These are phyloP conservation scores for Phrynocephalus vlangalii DNA, from an alignment of 2,797 vertebrate species.

Conservation along the genomic window DNA sequence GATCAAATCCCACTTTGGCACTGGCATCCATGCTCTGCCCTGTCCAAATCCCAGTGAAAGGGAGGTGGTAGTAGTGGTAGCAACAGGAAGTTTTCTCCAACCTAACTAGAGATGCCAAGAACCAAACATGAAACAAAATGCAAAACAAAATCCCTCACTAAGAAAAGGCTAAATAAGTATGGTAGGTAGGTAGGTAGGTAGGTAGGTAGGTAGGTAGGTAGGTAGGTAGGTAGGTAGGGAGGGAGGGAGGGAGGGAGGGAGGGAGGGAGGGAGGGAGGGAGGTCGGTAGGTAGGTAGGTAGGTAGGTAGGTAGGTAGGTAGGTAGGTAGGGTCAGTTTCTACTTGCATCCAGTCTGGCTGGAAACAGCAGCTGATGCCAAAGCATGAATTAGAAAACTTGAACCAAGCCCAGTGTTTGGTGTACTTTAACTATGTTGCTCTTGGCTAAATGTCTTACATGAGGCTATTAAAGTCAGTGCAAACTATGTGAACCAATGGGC, in stretches of 20 bases:
- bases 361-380: constrained; percentile 22
- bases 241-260: too few species aligned
- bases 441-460: background rate
- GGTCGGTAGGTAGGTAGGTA: too few species aligned
- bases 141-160: too few species aligned
- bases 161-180: too few species aligned
- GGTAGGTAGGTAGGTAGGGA: too few species aligned
- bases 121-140: background rate
- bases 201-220: background rate
- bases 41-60: too few species aligned
- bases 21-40: too few species aligned
- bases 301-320: background rate
- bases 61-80: too few species aligned
- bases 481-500: background rate
- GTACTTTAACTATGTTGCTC: background rate
- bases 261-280: background rate
- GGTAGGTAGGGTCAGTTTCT: background rate
- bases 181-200: too few species aligned
- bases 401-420: background rate
- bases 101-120: background rate
- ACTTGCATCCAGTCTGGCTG: background rate
- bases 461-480: background rate
- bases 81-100: background rate
- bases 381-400: constrained; percentile 24
- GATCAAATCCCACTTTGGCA: too few species aligned